Percentiles rank a stretch among this genome's conserved stretches.
Evolutionary conservation across 2,888 invertebrate genomes (phyloP).

Genomic region (Nephrotoma guestfalica): DNA sequence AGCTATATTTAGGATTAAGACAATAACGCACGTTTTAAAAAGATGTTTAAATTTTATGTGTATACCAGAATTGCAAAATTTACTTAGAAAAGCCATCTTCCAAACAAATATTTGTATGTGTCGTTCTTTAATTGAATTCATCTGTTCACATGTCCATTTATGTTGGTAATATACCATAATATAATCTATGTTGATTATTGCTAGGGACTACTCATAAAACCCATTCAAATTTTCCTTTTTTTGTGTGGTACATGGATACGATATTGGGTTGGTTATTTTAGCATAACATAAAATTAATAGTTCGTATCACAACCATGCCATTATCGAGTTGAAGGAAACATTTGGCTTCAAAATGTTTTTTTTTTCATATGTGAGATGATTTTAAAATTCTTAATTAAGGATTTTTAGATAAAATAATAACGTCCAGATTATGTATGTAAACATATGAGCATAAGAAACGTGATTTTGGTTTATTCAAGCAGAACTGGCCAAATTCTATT

Average conservation of each 20-base stretch:
- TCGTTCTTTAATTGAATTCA: neutral
- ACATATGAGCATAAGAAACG: too few species aligned
- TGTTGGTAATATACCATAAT: neutral
- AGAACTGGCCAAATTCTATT: too few species aligned
- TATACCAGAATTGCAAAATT: neutral
- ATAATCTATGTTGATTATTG: neutral
- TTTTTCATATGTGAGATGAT: neutral
- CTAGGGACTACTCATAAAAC: neutral
- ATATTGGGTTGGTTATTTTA: neutral
- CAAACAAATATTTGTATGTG: neutral
- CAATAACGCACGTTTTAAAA: neutral
- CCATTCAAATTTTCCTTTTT: neutral
- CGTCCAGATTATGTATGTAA: too few species aligned
- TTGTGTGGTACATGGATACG: neutral
- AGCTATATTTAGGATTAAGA: neutral
- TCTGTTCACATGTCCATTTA: neutral
- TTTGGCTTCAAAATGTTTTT: neutral
- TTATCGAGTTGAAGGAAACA: too few species aligned
- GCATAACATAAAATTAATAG: too few species aligned
- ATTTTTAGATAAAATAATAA: too few species aligned
- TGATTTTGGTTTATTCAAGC: too few species aligned
- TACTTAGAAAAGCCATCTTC: neutral
- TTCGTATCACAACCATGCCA: too few species aligned
- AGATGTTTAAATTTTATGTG: neutral
- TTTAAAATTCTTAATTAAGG: neutral